phyloP scores from a whole-genome alignment of 2,888 invertebrate genomes.

The Masnerella sp. region DNA sequence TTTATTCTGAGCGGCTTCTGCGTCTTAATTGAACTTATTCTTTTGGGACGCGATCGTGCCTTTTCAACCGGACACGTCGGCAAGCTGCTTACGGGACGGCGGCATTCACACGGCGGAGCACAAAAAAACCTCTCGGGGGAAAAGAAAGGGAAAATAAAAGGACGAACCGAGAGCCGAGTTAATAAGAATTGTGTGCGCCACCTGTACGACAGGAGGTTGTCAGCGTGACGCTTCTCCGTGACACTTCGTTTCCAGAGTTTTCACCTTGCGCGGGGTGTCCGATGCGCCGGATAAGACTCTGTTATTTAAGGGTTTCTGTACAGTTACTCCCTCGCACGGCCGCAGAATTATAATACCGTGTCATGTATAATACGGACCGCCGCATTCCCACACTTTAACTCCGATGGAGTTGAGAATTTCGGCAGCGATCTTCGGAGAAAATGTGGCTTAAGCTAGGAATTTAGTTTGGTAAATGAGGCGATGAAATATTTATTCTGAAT shows the following conservation, averaged over 20 bases:
- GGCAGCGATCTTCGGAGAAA: too few species aligned
- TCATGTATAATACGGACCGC: constrained; percentile 53
- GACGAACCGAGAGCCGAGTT: constrained; percentile 41
- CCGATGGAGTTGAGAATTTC: too few species aligned
- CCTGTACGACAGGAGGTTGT: constrained; percentile 56
- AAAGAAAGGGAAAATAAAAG: constrained; percentile 23
- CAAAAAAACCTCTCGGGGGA: constrained; percentile 31
- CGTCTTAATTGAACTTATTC: constrained; percentile 51
- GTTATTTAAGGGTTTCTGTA: constrained; percentile 68
- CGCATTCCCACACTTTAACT: constrained; percentile 61
- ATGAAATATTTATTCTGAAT: too few species aligned
- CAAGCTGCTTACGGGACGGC: constrained; percentile 48
- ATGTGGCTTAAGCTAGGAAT: too few species aligned
- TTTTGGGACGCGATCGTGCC: constrained; percentile 50
- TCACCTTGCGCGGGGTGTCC: constrained; percentile 56
- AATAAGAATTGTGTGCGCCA: constrained; percentile 57
- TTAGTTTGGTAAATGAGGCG: too few species aligned
- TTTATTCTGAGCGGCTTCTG: constrained; percentile 48
- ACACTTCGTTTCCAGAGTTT: constrained; percentile 54
- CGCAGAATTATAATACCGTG: constrained; percentile 72
- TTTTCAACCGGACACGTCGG: constrained; percentile 53
- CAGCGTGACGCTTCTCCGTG: constrained; percentile 53
- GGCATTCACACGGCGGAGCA: constrained; percentile 38
- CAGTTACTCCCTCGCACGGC: constrained; percentile 70
- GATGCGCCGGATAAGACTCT: constrained; percentile 55